phyloP scores from a whole-genome alignment of 2,888 invertebrate species.

The Trichopoda pennipes region DNA sequence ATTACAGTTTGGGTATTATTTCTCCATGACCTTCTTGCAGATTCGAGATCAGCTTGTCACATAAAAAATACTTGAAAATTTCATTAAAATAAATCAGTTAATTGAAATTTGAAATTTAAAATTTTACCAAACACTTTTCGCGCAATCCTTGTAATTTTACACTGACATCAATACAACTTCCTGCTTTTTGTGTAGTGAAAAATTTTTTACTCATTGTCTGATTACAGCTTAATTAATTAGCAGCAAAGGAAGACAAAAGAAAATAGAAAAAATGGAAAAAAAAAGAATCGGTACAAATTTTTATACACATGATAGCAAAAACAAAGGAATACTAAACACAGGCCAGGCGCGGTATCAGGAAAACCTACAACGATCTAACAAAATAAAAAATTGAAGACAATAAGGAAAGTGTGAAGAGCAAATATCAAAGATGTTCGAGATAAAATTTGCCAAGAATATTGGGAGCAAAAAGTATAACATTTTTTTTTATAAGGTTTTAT shows the following conservation, averaged over 20 bases:
- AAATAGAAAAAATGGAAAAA: background rate
- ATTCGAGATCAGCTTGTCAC: no score
- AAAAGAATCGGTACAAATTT: background rate
- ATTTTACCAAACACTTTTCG: background rate
- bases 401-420: background rate
- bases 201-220: slow-evolving; percentile 60
- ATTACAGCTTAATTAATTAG: slow-evolving; percentile 64
- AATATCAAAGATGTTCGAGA: slow-evolving; percentile 1
- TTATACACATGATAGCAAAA: background rate
- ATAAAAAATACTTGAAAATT: no score
- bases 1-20: no score
- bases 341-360: background rate
- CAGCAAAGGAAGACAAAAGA: slow-evolving; percentile 13
- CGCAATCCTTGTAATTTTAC: background rate
- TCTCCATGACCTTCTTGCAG: no score
- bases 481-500: slow-evolving; percentile 38
- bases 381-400: background rate
- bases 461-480: slow-evolving; percentile 40
- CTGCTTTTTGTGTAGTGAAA: slow-evolving; percentile 14
- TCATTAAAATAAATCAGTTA: no score
- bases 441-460: background rate
- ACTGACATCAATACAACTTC: background rate
- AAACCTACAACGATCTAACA: background rate
- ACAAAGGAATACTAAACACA: background rate
- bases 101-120: no score